Conservation (phyloP, 1,140 invertebrate genomes). For the Pseudomyrmex sp. region DNA sequence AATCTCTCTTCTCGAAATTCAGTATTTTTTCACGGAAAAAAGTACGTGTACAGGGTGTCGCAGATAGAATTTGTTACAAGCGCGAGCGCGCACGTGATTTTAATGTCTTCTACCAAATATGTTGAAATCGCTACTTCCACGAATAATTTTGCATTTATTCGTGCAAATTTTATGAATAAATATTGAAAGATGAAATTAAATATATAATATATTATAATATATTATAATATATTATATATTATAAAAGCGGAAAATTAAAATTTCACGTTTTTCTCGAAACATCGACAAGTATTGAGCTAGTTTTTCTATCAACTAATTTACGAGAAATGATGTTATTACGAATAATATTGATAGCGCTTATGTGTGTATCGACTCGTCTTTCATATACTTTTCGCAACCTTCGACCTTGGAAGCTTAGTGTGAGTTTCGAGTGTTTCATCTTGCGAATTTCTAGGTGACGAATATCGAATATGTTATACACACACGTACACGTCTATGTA, state of each 20-base stretch:
- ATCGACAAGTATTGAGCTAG: neutral
- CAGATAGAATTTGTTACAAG: neutral
- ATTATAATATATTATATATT: no score
- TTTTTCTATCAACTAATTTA: conserved; percentile 23
- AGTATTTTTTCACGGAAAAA: neutral
- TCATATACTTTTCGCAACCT: conserved; percentile 33
- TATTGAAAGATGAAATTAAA: neutral
- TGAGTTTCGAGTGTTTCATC: conserved; percentile 15
- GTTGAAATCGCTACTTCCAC: conserved; percentile 4
- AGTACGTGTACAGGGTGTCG: neutral
- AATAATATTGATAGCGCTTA: neutral
- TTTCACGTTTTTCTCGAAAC: neutral
- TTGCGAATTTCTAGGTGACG: neutral
- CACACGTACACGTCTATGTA: neutral
- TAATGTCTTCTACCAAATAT: neutral
- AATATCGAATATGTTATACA: neutral
- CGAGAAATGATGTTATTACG: neutral
- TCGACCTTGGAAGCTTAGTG: conserved; percentile 28
- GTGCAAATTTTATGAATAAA: neutral
- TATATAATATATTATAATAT: no score
- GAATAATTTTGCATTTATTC: conserved; percentile 12
- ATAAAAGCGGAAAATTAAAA: neutral
- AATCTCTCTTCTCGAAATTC: conserved; percentile 32
- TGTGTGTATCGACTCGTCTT: neutral
- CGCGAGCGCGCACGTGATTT: no score